Conservation (phyloP, 1,140 invertebrate genomes). For the Panagrolaimus sp. region DNA sequence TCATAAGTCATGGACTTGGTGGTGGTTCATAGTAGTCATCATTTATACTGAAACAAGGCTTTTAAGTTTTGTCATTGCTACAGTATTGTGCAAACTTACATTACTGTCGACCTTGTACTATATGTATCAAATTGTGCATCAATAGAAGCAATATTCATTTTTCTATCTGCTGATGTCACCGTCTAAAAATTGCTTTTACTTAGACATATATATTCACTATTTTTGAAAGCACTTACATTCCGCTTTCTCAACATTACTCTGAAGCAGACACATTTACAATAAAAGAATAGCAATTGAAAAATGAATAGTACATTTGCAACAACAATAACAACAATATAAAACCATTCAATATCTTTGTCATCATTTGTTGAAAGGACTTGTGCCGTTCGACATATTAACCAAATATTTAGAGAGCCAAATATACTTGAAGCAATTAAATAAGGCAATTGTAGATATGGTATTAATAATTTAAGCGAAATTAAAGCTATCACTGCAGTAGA, state of each 20-base stretch:
- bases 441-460: slow-evolving; percentile 11
- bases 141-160: not conserved
- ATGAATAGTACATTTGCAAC: not conserved
- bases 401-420: not conserved
- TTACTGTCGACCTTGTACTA: not conserved
- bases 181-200: not conserved
- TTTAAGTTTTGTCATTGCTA: no score
- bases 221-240: not conserved
- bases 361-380: not conserved
- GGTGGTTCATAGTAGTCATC: not conserved
- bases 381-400: not conserved
- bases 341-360: not conserved
- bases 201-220: not conserved
- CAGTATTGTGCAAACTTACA: no score
- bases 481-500: not conserved
- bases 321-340: not conserved
- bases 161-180: slow-evolving; percentile 4
- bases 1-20: not conserved
- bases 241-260: not conserved
- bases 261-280: slow-evolving; percentile 4
- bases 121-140: slow-evolving; percentile 1
- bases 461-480: not conserved
- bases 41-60: not conserved
- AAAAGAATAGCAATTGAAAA: slow-evolving; percentile 5
- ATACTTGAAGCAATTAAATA: not conserved